Evolutionary conservation across 2,797 vertebrate species (phyloP).

Genomic region (Cheirogaleus major): DNA sequence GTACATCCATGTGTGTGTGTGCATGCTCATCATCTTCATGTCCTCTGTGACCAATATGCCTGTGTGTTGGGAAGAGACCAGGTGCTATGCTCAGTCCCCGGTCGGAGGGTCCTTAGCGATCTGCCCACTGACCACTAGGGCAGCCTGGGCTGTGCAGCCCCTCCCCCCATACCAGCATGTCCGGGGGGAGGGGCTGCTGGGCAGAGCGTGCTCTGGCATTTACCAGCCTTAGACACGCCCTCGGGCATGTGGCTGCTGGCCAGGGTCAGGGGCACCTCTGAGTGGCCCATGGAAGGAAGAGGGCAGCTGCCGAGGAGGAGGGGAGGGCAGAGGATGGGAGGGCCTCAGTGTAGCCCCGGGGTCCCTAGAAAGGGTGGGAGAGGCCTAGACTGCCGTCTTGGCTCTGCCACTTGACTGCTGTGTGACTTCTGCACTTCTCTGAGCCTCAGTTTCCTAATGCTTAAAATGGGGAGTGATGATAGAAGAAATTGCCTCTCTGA

Average conservation of each 20-base stretch:
- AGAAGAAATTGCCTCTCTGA: background rate
- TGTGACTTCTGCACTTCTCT: background rate
- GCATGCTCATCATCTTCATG: background rate
- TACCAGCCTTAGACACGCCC: background rate
- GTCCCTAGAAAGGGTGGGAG: background rate
- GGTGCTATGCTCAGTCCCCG: background rate
- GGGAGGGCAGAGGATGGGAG: background rate
- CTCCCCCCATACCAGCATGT: background rate
- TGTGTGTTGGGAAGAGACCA: background rate
- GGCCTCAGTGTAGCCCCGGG: background rate
- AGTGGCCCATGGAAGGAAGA: background rate
- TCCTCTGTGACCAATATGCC: background rate
- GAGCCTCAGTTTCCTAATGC: background rate
- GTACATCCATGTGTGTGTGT: too few relatives aligned
- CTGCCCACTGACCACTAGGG: fast-evolving
- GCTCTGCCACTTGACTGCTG: background rate
- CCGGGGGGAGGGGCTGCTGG: background rate
- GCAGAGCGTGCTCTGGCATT: background rate
- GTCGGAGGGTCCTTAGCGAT: background rate
- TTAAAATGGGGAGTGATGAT: background rate
- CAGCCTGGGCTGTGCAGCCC: background rate
- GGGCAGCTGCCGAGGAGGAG: fast-evolving
- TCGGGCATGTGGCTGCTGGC: background rate
- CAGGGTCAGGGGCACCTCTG: fast-evolving
- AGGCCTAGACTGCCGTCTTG: background rate